Base-by-base conservation (phyloP, 2,113 vertebrate species). In the Rattus rattus region DNA sequence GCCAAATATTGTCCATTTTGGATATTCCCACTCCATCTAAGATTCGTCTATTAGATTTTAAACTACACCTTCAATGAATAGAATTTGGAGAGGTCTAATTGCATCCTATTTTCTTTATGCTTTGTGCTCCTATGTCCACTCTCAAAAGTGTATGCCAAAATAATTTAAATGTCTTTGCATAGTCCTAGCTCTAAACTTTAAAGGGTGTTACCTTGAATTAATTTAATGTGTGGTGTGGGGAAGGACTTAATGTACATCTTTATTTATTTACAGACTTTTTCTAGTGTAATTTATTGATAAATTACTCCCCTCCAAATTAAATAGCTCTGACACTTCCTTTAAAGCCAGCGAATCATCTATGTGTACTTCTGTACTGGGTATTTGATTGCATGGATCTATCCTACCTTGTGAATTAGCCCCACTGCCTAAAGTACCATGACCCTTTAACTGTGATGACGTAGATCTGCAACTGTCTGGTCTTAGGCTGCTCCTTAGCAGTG, bases 71-170 rank as follows among this genome's bases (percentile, higher is more conserved):
- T 93, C 72, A n/a, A 72, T 84, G 49, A 90, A 72, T 30, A 65
- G 0, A 24, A 28, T 49, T 91, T 86, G 24, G 80, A 70, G 11
- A 86, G 49, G 2, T 33, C 65, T 92, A 63, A 72, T 24, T 92
- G 13, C 16, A 33, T 87, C 54, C 4, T 39, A 67, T 65, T 65
- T 88, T 70, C 19, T n/a, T 39, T 43, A 67, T 79, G 12, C 4
- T 87, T 61, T 43, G 1, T 75, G 43, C 12, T 94, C 90, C 81
- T 77, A 12, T 91, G 36, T 67, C 69, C 14, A 86, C 14, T 94
- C 16, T 87, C 49, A 52, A 28, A 96, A 88, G 77, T n/a, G 49
- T 93, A 75, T 93, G 47, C 28, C 20, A 92, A 76, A 11, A 97
- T 13, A 91, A 76, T 22, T 92, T 81, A 26, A 93, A 94, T 70